phyloP scores from a whole-genome alignment of 30 jellyfish, hydroid and myxozoan species.

The Clytia hemisphaerica region DNA sequence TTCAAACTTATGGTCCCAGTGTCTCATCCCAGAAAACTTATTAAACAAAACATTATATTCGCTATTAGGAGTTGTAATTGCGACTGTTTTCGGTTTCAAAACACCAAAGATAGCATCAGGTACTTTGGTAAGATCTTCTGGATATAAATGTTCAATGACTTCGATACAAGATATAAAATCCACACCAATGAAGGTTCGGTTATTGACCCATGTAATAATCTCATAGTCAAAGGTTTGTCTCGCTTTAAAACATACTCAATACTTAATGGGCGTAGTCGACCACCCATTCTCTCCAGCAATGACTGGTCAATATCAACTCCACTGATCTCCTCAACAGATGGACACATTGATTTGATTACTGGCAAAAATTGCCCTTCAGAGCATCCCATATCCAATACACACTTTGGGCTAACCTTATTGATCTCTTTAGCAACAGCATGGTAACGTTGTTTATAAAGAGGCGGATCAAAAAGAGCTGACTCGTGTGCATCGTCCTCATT shows the following conservation, averaged over 20 bases:
- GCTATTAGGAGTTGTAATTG: constrained; percentile 79
- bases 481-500: constrained; percentile 36
- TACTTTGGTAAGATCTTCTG: constrained; percentile 41
- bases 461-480: constrained; percentile 68
- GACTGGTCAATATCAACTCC: constrained; percentile 85
- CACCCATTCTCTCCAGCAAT: constrained; percentile 31
- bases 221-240: constrained; percentile 46
- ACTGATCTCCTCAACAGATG: constrained; percentile 50
- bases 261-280: constrained; percentile 53
- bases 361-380: constrained; percentile 74
- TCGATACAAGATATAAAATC: constrained; percentile 72
- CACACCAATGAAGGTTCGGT: constrained; percentile 43
- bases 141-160: constrained; percentile 70
- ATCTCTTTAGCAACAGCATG: constrained; percentile 45
- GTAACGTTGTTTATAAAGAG: constrained; percentile 79
- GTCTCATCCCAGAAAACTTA: constrained; percentile 70
- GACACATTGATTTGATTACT: constrained; percentile 51
- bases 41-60: constrained; percentile 79
- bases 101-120: constrained; percentile 90
- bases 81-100: constrained; percentile 49
- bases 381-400: constrained; percentile 88
- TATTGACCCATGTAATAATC: constrained; percentile 79
- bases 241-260: constrained; percentile 62
- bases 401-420: constrained; percentile 28
- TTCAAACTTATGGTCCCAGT: constrained; percentile 92